phyloP scores from a whole-genome alignment of 2,888 invertebrate species.

The Stenodema calcarata region DNA sequence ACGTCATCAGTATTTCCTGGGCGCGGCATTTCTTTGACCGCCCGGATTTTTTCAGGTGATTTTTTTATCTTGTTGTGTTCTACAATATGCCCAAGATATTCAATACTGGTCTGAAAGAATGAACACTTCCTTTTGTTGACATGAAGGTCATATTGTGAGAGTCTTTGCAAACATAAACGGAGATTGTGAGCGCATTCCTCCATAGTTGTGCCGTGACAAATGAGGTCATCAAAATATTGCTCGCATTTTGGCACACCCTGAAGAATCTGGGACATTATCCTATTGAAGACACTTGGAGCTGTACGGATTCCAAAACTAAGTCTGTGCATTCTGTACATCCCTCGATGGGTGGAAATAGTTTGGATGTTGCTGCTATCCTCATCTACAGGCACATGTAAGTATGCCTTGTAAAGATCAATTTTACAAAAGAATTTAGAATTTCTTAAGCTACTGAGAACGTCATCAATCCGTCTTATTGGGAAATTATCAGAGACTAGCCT shows the following conservation, averaged over 20 bases:
- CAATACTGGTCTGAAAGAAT: constrained; percentile 34
- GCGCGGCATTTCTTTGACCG: background rate
- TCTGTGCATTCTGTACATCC: background rate
- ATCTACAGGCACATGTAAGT: background rate
- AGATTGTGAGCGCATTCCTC: constrained; percentile 43
- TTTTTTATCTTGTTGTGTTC: constrained; percentile 23
- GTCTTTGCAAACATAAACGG: background rate
- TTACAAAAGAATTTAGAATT: background rate
- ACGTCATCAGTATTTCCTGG: constrained; percentile 18
- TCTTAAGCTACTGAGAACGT: background rate
- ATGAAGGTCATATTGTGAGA: background rate
- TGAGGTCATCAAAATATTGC: background rate
- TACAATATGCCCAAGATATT: constrained; percentile 24
- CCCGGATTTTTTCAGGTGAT: background rate
- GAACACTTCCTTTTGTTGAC: background rate
- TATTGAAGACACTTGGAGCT: background rate
- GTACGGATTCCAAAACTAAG: background rate
- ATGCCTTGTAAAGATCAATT: background rate
- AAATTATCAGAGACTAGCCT: constrained; percentile 55
- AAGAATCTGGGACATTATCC: background rate
- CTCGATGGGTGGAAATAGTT: background rate
- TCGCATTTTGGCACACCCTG: too few species aligned
- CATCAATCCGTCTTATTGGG: constrained; percentile 53
- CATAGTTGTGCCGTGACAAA: constrained; percentile 53
- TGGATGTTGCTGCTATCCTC: background rate